Conservation (phyloP, 35 echinoderm and acorn worm genomes). For the Heliocidaris erythrogramma region DNA sequence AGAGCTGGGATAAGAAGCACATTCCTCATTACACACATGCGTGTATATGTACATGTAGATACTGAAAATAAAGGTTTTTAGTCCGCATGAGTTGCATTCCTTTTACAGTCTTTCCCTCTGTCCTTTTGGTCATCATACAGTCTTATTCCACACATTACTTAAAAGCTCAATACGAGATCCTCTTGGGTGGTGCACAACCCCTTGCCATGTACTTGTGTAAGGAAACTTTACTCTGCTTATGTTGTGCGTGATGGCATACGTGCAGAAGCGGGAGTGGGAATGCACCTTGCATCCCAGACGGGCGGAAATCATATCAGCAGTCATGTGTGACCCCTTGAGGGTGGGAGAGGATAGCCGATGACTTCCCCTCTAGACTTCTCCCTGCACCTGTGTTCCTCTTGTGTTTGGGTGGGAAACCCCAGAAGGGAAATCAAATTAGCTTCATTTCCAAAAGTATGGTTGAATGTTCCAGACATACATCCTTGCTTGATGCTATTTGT, state of each 20-base stretch:
- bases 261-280: background rate
- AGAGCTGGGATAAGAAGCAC: background rate
- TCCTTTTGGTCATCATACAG: background rate
- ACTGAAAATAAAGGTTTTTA: background rate
- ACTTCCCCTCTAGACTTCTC: background rate
- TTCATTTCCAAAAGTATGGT: background rate
- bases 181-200: background rate
- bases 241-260: background rate
- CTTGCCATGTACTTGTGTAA: background rate
- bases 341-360: background rate
- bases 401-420: background rate
- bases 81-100: background rate
- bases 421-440: slow-evolving; percentile 15
- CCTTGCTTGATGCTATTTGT: background rate
- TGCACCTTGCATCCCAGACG: background rate
- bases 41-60: no score
- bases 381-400: background rate
- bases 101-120: background rate
- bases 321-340: background rate
- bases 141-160: background rate
- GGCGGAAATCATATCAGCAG: background rate
- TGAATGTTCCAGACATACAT: background rate
- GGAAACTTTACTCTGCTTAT: background rate
- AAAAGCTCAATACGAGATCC: background rate
- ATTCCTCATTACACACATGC: background rate